A percentile compares a stretch with the other conserved stretches of the same genome.
Evolutionary conservation across 2,888 invertebrate species (phyloP).

Genomic region (Cephalotes varians): DNA sequence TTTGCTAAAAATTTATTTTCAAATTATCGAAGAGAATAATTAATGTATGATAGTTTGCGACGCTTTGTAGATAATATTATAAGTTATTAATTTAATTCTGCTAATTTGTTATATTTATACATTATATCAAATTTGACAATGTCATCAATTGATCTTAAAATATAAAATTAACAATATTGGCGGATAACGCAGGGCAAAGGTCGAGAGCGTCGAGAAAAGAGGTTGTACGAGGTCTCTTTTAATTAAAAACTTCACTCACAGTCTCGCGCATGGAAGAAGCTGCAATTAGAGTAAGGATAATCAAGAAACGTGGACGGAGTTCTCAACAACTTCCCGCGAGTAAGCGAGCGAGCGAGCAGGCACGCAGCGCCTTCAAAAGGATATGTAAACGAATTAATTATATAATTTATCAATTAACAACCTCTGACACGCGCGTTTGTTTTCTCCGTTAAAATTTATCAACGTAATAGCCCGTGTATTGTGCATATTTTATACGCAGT

Average conservation of each 20-base stretch:
- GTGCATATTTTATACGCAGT: slow-evolving; percentile 30
- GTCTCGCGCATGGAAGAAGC: slow-evolving; percentile 49
- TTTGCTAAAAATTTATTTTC: neutral
- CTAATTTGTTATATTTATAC: neutral
- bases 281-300: slow-evolving; percentile 77
- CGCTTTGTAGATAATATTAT: neutral
- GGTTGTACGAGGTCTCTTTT: slow-evolving; percentile 60
- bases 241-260: slow-evolving; percentile 73
- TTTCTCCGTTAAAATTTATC: slow-evolving; percentile 35
- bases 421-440: slow-evolving; percentile 33
- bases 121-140: neutral
- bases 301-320: slow-evolving; percentile 73
- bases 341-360: slow-evolving; percentile 12
- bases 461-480: slow-evolving; percentile 33
- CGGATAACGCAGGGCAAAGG: slow-evolving; percentile 1
- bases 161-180: neutral
- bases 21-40: neutral
- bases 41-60: neutral
- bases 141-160: neutral
- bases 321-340: slow-evolving; percentile 68
- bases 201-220: slow-evolving; percentile 17
- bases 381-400: slow-evolving; percentile 74
- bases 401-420: slow-evolving; percentile 70
- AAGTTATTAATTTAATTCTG: neutral
- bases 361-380: slow-evolving; percentile 61